phyloP scores from a whole-genome alignment of 37 sponge, comb jelly and placozoan species.

The Spongilla lacustris region DNA sequence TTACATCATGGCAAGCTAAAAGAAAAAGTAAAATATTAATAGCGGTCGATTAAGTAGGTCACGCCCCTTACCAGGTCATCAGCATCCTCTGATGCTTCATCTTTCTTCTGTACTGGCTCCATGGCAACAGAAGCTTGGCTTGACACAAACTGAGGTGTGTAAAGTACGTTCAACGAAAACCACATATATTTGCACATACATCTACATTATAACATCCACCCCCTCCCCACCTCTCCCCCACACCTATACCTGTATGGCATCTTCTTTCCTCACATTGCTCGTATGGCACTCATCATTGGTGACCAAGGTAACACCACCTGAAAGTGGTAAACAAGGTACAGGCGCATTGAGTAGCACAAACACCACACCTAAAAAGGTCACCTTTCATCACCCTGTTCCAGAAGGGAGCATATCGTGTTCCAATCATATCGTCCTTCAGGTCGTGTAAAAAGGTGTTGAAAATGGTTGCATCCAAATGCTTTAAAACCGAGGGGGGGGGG shows the following conservation, averaged over 20 bases:
- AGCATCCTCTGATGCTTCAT: slow-evolving; percentile 58
- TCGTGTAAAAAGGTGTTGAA: slow-evolving; percentile 73
- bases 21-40: background rate
- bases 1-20: slow-evolving; percentile 82
- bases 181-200: background rate
- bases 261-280: slow-evolving; percentile 50
- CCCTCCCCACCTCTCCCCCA: background rate
- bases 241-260: slow-evolving; percentile 41
- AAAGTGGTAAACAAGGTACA: background rate
- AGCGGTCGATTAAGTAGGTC: background rate
- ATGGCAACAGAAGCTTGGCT: background rate
- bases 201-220: background rate
- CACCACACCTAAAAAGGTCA: background rate
- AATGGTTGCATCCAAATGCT: slow-evolving; percentile 54
- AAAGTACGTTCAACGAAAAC: background rate
- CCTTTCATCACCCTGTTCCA: slow-evolving; percentile 63
- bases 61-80: slow-evolving; percentile 73
- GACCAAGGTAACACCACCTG: slow-evolving; percentile 51
- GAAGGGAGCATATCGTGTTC: slow-evolving; percentile 71
- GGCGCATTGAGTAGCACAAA: too few relatives aligned
- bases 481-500: too few relatives aligned
- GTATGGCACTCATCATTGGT: slow-evolving; percentile 48
- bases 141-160: slow-evolving; percentile 1
- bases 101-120: slow-evolving; percentile 15
- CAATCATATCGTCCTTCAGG: slow-evolving; percentile 63